Evolutionary conservation across 2,797 vertebrate genomes (phyloP).

Genomic region (Hafferia zeledoni): DNA sequence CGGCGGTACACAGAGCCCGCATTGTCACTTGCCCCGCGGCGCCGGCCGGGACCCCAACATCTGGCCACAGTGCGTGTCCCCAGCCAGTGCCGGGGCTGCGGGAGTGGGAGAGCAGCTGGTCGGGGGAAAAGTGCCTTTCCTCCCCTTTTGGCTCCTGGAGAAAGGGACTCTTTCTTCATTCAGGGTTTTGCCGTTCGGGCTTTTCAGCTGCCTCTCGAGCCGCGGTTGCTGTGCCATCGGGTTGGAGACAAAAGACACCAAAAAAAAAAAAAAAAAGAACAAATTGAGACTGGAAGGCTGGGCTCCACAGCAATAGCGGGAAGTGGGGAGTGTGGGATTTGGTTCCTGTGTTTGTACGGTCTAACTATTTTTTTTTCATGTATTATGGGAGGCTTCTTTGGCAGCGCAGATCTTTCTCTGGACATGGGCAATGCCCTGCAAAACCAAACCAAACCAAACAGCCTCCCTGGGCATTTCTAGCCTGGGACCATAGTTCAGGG

Average conservation of each 20-base stretch:
- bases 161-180: slow-evolving; percentile 41
- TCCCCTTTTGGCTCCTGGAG: slow-evolving; percentile 23
- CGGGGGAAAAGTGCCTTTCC: slow-evolving; percentile 34
- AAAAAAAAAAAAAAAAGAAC: background rate
- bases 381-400: background rate
- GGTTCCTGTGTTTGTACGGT: slow-evolving; percentile 53
- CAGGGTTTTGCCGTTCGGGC: background rate
- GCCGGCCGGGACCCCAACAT: slow-evolving; percentile 56
- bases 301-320: slow-evolving; percentile 34
- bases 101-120: slow-evolving; percentile 46
- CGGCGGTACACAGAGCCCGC: background rate
- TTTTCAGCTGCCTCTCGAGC: slow-evolving; percentile 64
- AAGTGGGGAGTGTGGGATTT: slow-evolving; percentile 43
- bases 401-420: background rate
- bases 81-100: background rate
- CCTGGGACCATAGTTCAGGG: background rate
- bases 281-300: slow-evolving; percentile 6
- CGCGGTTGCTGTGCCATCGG: slow-evolving; percentile 20
- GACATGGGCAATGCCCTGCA: background rate
- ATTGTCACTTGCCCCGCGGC: slow-evolving; percentile 36
- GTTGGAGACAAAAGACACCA: slow-evolving; percentile 24
- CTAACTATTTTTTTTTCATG: background rate
- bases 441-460: background rate
- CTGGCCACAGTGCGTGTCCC: slow-evolving; percentile 32
- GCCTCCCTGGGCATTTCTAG: background rate